phyloP scores from a whole-genome alignment of 2,797 vertebrate genomes.

The Scolopax bukidnonensis region DNA sequence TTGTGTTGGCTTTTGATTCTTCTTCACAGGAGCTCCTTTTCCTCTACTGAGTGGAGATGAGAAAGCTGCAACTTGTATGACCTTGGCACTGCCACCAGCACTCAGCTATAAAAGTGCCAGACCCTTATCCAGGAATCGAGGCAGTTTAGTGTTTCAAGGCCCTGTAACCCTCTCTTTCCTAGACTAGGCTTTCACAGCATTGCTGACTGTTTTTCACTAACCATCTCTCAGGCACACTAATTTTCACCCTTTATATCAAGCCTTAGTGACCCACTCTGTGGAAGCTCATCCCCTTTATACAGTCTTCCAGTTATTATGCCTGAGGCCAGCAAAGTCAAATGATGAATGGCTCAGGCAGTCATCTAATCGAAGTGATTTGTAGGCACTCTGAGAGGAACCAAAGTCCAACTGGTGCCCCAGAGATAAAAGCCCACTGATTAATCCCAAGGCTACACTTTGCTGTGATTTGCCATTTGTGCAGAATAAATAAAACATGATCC shows the following conservation, averaged over 20 bases:
- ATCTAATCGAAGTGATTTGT: constrained; percentile 24
- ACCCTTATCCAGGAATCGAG: background rate
- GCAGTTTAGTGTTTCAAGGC: background rate
- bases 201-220: background rate
- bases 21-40: background rate
- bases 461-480: background rate
- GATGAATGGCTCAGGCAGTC: background rate
- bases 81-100: background rate
- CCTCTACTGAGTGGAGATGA: background rate
- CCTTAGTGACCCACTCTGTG: background rate
- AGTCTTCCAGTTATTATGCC: background rate
- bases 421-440: constrained; percentile 39
- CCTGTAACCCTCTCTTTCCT: background rate
- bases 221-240: background rate
- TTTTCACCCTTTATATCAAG: constrained; percentile 25
- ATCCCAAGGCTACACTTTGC: constrained; percentile 21
- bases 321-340: background rate
- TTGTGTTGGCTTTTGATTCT: background rate
- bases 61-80: background rate
- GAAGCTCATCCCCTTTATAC: constrained; percentile 27
- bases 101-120: background rate
- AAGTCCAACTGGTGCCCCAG: background rate
- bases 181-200: background rate
- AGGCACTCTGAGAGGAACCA: background rate
- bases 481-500: constrained; percentile 53